Evolutionary conservation across 2,888 invertebrate genomes (phyloP).

Genomic region (Eupithecia dodoneata): DNA sequence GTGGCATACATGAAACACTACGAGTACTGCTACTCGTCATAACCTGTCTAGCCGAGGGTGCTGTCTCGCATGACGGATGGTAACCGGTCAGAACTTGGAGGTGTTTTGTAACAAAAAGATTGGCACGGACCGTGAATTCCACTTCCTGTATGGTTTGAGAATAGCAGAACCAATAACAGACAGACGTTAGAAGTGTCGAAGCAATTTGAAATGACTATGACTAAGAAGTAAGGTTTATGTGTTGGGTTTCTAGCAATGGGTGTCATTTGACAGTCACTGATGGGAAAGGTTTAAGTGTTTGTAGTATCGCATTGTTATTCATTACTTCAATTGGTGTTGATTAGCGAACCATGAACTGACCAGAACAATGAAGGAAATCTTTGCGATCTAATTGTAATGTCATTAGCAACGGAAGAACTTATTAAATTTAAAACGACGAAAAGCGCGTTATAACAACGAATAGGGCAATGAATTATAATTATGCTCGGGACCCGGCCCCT

Average conservation of each 20-base stretch:
- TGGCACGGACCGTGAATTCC: constrained; percentile 55
- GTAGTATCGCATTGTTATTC: background rate
- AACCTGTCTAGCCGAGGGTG: constrained; percentile 33
- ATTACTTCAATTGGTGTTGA: background rate
- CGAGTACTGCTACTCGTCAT: constrained; percentile 38
- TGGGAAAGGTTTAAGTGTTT: background rate
- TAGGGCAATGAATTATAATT: constrained; percentile 78
- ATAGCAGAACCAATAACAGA: constrained; percentile 5
- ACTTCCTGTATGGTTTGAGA: constrained; percentile 41
- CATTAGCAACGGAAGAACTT: constrained; percentile 35
- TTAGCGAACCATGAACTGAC: background rate
- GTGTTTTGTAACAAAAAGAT: constrained; percentile 45
- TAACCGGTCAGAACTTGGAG: constrained; percentile 28
- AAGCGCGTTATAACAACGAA: constrained; percentile 59
- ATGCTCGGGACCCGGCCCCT: constrained; percentile 63
- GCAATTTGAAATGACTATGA: background rate
- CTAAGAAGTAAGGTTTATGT: background rate
- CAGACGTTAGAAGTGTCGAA: background rate
- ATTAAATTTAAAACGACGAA: constrained; percentile 52
- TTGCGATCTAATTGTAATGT: constrained; percentile 36
- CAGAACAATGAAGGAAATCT: constrained; percentile 9
- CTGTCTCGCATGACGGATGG: constrained; percentile 46
- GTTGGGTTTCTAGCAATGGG: background rate
- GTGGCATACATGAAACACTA: constrained; percentile 47
- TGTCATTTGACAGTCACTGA: background rate